Conservation (phyloP, 2,797 vertebrate genomes). For the Anisognathus igniventris region DNA sequence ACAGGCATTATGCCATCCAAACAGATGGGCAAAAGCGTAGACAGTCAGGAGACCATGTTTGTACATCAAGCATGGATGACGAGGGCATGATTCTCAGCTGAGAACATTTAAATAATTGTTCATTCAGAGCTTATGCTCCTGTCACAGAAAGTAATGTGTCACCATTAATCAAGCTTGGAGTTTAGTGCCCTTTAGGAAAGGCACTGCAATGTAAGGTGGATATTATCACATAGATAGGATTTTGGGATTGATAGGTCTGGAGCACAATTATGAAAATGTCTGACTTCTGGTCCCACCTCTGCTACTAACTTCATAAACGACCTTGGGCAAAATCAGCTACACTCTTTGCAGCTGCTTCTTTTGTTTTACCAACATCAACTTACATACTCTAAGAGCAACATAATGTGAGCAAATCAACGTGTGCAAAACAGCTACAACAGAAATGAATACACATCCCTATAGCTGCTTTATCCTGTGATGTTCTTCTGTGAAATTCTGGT, state of each 20-base stretch:
- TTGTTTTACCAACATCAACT: neutral
- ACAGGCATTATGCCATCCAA: constrained; percentile 68
- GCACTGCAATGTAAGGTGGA: neutral
- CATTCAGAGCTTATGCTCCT: constrained; percentile 50
- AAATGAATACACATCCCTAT: neutral
- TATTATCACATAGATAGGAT: neutral
- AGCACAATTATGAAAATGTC: neutral
- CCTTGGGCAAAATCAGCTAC: neutral
- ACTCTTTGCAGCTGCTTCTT: neutral
- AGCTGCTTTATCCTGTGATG: neutral
- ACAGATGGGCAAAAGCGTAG: constrained; percentile 67
- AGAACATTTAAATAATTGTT: constrained; percentile 58
- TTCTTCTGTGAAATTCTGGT: neutral
- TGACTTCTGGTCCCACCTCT: neutral
- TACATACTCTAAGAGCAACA: neutral
- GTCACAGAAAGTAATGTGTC: constrained; percentile 39
- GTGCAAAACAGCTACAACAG: neutral
- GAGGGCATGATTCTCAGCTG: constrained; percentile 54
- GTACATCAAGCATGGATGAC: constrained; percentile 61
- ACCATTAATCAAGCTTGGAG: constrained; percentile 39
- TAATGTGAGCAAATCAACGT: neutral
- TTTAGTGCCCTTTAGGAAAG: constrained; percentile 31
- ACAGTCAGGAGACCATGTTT: constrained; percentile 67
- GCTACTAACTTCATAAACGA: neutral
- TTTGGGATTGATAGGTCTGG: neutral